Evolutionary conservation across 2,113 vertebrate genomes (phyloP).

Genomic region (Pseudorasbora parva): DNA sequence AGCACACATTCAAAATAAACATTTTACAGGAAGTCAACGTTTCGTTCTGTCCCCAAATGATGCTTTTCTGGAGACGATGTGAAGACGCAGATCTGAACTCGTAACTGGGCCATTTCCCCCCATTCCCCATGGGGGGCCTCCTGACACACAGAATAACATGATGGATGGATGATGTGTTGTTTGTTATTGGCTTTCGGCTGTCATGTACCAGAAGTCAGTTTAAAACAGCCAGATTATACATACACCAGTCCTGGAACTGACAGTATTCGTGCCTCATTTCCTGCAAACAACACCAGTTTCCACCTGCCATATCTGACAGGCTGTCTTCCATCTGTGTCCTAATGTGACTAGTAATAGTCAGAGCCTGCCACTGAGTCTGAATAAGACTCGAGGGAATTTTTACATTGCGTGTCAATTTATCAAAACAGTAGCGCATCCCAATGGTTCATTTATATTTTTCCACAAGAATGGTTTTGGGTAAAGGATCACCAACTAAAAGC

Average conservation of each 20-base stretch:
- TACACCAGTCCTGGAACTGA: slow-evolving; percentile 21
- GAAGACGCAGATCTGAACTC: not conserved
- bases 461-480: not conserved
- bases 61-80: not conserved
- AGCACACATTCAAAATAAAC: not conserved
- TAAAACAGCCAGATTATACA: not conserved
- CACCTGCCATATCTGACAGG: slow-evolving; percentile 17
- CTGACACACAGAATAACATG: not conserved
- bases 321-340: slow-evolving; percentile 12
- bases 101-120: not conserved
- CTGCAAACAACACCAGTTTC: not conserved
- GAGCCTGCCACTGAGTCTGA: not conserved
- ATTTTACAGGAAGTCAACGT: not conserved
- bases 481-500: not conserved
- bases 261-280: slow-evolving; percentile 16
- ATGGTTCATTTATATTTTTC: not conserved
- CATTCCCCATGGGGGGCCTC: not conserved
- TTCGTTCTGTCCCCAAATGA: not conserved
- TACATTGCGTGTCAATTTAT: not conserved
- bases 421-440: not conserved
- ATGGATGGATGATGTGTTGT: slow-evolving; percentile 21
- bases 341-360: not conserved
- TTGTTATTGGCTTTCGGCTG: slow-evolving; percentile 17
- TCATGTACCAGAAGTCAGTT: slow-evolving; percentile 4
- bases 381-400: not conserved